Percentiles rank a stretch among this genome's conserved stretches.
These are phyloP conservation scores for Siphlonurus alternatus DNA, from an alignment of 2,888 invertebrate genomes.

Conservation along the genomic window DNA sequence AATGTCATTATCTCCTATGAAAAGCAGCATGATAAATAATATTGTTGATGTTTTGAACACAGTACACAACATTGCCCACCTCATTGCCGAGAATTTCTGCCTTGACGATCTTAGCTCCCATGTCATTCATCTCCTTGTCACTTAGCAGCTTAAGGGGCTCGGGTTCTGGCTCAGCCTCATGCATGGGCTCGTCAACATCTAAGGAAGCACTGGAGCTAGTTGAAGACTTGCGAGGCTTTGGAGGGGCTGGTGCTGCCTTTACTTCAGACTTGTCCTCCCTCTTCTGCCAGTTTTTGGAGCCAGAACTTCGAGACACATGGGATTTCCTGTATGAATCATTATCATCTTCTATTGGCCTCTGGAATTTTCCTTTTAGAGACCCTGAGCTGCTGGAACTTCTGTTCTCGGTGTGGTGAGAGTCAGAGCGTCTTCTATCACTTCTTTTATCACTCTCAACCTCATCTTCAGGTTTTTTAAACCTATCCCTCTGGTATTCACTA, in stretches of 20 bases:
- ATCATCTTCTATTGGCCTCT: constrained; percentile 13
- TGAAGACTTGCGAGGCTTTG: constrained; percentile 7
- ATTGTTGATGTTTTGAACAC: not conserved
- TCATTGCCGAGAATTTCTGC: constrained; percentile 84
- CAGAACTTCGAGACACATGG: constrained; percentile 8
- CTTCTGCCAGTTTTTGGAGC: constrained; percentile 13
- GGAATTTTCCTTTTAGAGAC: constrained; percentile 10
- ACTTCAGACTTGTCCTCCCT: constrained; percentile 10
- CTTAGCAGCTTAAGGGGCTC: constrained; percentile 27
- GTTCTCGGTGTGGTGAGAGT: constrained; percentile 14
- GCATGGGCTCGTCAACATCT: constrained; percentile 11
- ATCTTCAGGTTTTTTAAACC: constrained; percentile 20
- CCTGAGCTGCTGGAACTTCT: constrained; percentile 12
- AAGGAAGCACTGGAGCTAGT: constrained; percentile 5
- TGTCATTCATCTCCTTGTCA: constrained; percentile 73
- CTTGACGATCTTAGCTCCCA: constrained; percentile 81
- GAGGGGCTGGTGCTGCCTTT: constrained; percentile 14
- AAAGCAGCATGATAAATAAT: not conserved
- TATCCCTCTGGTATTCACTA: constrained; percentile 3
- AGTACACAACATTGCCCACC: constrained; percentile 22
- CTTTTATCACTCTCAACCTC: constrained; percentile 12
- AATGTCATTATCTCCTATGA: too few species aligned
- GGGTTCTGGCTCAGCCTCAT: not conserved
- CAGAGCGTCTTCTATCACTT: not conserved
- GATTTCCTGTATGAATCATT: constrained; percentile 10